Percentiles rank a stretch among this genome's conserved stretches.
Evolutionary conservation across 1,140 invertebrate species (phyloP).

Genomic region (Wiebesia pumilae): DNA sequence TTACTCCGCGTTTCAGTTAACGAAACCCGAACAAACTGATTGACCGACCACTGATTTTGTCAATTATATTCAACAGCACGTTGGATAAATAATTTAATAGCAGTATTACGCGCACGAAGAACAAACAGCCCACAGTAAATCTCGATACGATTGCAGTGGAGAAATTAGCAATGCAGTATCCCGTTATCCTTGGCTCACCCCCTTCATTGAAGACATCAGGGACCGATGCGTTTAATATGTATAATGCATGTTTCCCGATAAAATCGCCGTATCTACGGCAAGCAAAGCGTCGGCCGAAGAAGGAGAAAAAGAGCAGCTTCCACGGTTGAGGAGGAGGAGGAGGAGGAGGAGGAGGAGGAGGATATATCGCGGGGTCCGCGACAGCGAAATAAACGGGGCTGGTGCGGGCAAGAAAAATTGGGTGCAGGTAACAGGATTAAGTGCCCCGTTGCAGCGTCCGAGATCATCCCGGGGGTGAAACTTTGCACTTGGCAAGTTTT

Average conservation of each 20-base stretch:
- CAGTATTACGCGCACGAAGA: neutral
- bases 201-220: neutral
- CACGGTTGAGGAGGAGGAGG: constrained; percentile 60
- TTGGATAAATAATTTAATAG: no score
- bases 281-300: neutral
- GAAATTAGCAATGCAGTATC: neutral
- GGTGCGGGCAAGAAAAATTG: constrained; percentile 65
- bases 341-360: neutral
- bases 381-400: constrained; percentile 7
- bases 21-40: no score
- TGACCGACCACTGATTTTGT: no score
- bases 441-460: constrained; percentile 64
- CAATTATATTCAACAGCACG: no score
- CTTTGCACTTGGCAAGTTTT: constrained; percentile 74
- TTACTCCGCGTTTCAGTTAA: no score
- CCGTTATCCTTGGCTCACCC: neutral
- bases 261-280: neutral
- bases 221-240: constrained; percentile 21
- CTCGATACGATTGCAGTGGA: neutral
- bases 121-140: neutral
- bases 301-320: constrained; percentile 1
- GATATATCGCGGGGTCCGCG: neutral
- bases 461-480: constrained; percentile 66
- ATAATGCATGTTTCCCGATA: neutral
- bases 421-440: constrained; percentile 72